phyloP scores from a whole-genome alignment of 2,113 vertebrate genomes.

The Lonchura striata region DNA sequence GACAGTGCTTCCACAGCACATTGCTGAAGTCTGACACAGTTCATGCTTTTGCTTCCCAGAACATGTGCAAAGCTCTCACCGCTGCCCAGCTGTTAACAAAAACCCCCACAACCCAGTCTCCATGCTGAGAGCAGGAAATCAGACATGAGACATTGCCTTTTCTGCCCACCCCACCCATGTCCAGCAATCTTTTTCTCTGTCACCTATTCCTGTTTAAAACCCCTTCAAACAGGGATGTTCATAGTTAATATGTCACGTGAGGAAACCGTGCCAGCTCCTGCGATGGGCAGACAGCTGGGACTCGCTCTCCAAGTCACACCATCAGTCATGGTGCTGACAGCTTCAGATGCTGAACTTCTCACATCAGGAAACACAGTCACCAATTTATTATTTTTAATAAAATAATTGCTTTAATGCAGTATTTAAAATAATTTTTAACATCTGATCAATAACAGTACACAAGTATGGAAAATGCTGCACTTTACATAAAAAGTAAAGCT shows the following conservation, averaged over 20 bases:
- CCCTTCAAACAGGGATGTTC: background rate
- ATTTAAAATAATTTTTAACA: conserved; percentile 79
- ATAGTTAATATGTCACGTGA: background rate
- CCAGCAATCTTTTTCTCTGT: background rate
- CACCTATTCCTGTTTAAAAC: background rate
- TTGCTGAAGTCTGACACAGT: background rate
- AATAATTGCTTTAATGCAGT: conserved; percentile 80
- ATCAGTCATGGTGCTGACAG: background rate
- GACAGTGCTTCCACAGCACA: conserved; percentile 6
- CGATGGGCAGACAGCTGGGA: background rate
- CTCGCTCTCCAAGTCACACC: background rate
- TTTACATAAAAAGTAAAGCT: conserved; percentile 82
- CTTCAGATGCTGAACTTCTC: background rate
- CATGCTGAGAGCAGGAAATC: background rate
- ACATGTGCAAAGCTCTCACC: background rate
- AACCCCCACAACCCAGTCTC: background rate
- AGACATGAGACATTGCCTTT: background rate
- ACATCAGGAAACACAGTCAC: background rate
- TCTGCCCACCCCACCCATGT: background rate
- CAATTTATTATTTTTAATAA: conserved; percentile 71
- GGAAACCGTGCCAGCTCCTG: background rate
- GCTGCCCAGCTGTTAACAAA: background rate
- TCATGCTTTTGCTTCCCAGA: background rate
- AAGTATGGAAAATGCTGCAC: conserved; percentile 72
- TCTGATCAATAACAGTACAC: conserved; percentile 72